Evolutionary conservation across 2,888 invertebrate species (phyloP).

Genomic region (Malacosoma neustria): DNA sequence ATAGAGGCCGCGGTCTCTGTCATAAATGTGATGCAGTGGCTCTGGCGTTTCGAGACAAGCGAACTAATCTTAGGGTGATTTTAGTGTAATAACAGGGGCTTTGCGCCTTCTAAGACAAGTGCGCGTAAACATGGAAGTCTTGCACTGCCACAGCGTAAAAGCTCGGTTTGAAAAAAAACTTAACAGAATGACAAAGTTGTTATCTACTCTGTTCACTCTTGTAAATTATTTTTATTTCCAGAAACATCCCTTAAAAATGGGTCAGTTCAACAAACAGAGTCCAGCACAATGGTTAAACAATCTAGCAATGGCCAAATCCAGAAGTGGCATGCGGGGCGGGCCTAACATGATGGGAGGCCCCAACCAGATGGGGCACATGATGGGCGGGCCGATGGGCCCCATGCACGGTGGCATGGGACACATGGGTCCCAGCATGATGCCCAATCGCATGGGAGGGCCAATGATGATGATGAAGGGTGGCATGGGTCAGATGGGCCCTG

Average conservation of each 20-base stretch:
- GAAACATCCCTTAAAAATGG: slow-evolving; percentile 93
- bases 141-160: too few species aligned
- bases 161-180: too few species aligned
- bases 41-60: too few species aligned
- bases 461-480: slow-evolving; percentile 73
- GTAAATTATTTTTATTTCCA: slow-evolving; percentile 59
- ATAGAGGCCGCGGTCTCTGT: too few species aligned
- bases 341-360: slow-evolving; percentile 71
- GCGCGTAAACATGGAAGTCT: too few species aligned
- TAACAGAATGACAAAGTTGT: too few species aligned
- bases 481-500: slow-evolving; percentile 64
- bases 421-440: slow-evolving; percentile 69
- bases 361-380: slow-evolving; percentile 66
- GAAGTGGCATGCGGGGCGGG: slow-evolving; percentile 75
- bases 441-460: slow-evolving; percentile 59
- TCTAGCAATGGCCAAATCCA: slow-evolving; percentile 83
- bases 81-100: too few species aligned
- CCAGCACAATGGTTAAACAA: slow-evolving; percentile 88
- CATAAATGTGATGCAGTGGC: too few species aligned
- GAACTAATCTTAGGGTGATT: too few species aligned
- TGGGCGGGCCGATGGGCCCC: slow-evolving; percentile 67
- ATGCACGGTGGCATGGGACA: slow-evolving; percentile 66
- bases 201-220: too few species aligned
- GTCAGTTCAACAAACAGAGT: slow-evolving; percentile 89
- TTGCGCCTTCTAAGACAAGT: too few species aligned